Evolutionary conservation across 92 coral and sea anemone species (phyloP).

Genomic region (Epizoanthus scotinus): DNA sequence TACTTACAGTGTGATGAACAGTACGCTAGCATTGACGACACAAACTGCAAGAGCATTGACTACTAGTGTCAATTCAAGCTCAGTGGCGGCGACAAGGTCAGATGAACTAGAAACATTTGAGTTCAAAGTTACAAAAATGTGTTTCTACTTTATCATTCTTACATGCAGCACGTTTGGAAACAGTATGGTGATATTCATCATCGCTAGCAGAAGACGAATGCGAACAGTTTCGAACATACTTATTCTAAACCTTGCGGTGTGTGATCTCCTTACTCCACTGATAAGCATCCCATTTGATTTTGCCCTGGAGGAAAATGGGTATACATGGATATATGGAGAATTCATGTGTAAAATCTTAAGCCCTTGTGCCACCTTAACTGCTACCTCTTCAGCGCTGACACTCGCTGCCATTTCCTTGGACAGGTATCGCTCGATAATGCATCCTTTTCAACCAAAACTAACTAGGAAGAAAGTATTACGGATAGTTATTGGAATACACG

Average conservation of each 20-base stretch:
- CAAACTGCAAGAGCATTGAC: background rate
- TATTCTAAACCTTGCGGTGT: constrained; percentile 68
- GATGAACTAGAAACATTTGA: constrained; percentile 10
- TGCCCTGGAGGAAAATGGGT: constrained; percentile 34
- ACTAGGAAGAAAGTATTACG: constrained; percentile 32
- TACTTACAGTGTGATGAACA: background rate
- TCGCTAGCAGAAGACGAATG: constrained; percentile 36
- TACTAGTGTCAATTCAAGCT: background rate
- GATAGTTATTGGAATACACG: constrained; percentile 41
- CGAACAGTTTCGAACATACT: constrained; percentile 49
- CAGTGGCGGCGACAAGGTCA: background rate
- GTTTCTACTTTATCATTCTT: constrained; percentile 43
- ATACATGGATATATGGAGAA: constrained; percentile 51
- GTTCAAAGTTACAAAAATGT: constrained; percentile 34
- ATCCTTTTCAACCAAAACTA: constrained; percentile 67
- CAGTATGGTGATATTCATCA: constrained; percentile 45
- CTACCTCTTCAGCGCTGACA: constrained; percentile 57
- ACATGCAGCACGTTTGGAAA: constrained; percentile 56
- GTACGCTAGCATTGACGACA: background rate
- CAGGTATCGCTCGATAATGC: constrained; percentile 62
- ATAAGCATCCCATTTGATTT: constrained; percentile 67
- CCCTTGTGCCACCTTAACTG: constrained; percentile 50
- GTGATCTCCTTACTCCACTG: constrained; percentile 67
- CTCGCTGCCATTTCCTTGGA: constrained; percentile 71
- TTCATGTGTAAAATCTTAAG: constrained; percentile 48